phyloP scores from a whole-genome alignment of 2,113 vertebrate genomes.

The Hepsetus odoe region DNA sequence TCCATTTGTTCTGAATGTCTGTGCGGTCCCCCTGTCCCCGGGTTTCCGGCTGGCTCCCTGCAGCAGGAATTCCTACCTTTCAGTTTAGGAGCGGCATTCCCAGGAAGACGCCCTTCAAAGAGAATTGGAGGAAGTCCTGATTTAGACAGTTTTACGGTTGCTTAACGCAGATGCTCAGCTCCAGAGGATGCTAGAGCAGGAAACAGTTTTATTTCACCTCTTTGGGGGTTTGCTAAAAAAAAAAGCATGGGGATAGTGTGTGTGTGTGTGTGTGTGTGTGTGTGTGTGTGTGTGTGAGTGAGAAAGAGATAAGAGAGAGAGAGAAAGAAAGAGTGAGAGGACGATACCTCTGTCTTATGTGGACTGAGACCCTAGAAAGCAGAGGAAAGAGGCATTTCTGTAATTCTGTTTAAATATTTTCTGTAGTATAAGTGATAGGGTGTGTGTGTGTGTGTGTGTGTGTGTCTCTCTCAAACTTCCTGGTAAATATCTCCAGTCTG shows the following conservation, averaged over 20 bases:
- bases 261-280: constrained; percentile 3
- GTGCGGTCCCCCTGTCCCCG: constrained; percentile 50
- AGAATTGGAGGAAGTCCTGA: constrained; percentile 98
- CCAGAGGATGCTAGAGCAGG: constrained; percentile 83
- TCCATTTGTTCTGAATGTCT: constrained; percentile 54
- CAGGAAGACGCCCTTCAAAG: constrained; percentile 85
- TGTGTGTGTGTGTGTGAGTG: not conserved
- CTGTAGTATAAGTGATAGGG: not conserved
- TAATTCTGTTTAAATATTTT: constrained; percentile 23
- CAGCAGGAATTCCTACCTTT: constrained; percentile 90
- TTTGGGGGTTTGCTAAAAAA: constrained; percentile 71
- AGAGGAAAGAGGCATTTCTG: not conserved
- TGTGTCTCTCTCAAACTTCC: constrained; percentile 43
- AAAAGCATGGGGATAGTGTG: constrained; percentile 2
- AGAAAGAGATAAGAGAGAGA: constrained; percentile 30
- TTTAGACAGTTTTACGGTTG: constrained; percentile 90
- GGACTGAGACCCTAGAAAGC: not conserved
- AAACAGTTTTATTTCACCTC: constrained; percentile 79
- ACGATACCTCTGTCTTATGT: not conserved
- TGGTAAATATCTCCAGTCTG: constrained; percentile 62
- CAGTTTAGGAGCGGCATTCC: constrained; percentile 81
- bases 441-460: constrained; percentile 13
- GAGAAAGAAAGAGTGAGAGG: constrained; percentile 18
- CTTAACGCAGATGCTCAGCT: constrained; percentile 78
- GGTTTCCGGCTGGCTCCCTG: constrained; percentile 80